Evolutionary conservation across 2,113 vertebrate species (phyloP).

Genomic region (Catharus minimus): DNA sequence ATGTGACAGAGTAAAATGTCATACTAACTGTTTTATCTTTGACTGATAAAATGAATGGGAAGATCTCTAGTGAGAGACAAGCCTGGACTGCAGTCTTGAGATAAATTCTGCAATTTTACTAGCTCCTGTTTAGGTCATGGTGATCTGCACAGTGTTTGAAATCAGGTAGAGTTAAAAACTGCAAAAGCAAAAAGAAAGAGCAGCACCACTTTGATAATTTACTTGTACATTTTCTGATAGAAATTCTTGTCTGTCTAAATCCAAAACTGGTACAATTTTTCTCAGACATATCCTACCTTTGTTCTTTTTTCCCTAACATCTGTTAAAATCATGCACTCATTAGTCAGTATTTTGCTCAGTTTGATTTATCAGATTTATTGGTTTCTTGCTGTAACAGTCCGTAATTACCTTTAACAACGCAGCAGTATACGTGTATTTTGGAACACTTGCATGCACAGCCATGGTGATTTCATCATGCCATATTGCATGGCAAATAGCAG

Average conservation of each 20-base stretch:
- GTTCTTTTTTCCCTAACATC: not conserved
- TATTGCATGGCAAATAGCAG: not conserved
- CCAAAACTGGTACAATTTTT: not conserved
- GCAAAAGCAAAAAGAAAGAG: not conserved
- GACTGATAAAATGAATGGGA: not conserved
- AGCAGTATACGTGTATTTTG: not conserved
- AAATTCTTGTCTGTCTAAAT: not conserved
- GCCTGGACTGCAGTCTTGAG: not conserved
- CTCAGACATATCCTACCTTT: not conserved
- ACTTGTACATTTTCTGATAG: not conserved
- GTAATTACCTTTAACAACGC: not conserved
- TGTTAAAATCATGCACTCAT: not conserved
- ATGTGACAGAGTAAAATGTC: not conserved
- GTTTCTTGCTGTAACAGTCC: not conserved
- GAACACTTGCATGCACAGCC: not conserved
- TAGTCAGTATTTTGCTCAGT: not conserved
- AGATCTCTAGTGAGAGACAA: not conserved
- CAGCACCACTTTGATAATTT: not conserved
- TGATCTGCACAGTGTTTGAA: not conserved
- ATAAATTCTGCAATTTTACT: not conserved
- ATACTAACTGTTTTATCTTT: not conserved
- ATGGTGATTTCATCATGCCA: not conserved
- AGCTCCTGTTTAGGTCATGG: not conserved
- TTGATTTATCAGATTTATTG: not conserved
- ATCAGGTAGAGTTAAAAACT: not conserved